Evolutionary conservation across 1,140 invertebrate genomes (phyloP).

Genomic region (Lucilia cuprina): DNA sequence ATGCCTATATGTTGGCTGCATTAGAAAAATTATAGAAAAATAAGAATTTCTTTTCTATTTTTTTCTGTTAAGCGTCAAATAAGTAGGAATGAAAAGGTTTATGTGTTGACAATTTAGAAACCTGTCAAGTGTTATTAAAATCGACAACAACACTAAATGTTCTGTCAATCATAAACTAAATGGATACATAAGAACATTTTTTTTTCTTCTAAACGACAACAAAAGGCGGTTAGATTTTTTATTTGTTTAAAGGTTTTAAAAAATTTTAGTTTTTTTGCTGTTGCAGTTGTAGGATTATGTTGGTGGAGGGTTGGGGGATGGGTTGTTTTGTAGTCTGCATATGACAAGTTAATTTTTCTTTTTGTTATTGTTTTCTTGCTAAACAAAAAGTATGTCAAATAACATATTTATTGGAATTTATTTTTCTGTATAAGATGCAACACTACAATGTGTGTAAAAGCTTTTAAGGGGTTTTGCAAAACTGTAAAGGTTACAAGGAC

Average conservation of each 20-base stretch:
- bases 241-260: not conserved
- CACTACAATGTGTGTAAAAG: not conserved
- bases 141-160: slow-evolving; percentile 22
- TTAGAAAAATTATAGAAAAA: not conserved
- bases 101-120: slow-evolving; percentile 38
- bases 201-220: not conserved
- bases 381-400: not conserved
- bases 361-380: not conserved
- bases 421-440: too few relatives aligned
- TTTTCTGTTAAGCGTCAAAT: not conserved
- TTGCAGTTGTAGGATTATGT: not conserved
- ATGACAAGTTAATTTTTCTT: not conserved
- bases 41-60: too few relatives aligned
- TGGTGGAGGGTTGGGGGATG: not conserved
- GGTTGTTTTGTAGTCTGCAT: too few relatives aligned
- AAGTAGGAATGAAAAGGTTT: not conserved
- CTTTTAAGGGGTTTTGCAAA: not conserved
- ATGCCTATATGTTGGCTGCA: slow-evolving; percentile 20
- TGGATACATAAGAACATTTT: too few relatives aligned
- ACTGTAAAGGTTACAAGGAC: not conserved
- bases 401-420: not conserved
- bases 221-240: not conserved
- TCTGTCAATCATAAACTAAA: slow-evolving; percentile 6
- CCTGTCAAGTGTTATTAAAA: slow-evolving; percentile 42
- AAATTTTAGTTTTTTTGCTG: not conserved